A percentile compares a stretch with the other conserved stretches of the same genome.
Evolutionary conservation across 2,797 vertebrate genomes (phyloP).

Genomic region (Ispidina picta): DNA sequence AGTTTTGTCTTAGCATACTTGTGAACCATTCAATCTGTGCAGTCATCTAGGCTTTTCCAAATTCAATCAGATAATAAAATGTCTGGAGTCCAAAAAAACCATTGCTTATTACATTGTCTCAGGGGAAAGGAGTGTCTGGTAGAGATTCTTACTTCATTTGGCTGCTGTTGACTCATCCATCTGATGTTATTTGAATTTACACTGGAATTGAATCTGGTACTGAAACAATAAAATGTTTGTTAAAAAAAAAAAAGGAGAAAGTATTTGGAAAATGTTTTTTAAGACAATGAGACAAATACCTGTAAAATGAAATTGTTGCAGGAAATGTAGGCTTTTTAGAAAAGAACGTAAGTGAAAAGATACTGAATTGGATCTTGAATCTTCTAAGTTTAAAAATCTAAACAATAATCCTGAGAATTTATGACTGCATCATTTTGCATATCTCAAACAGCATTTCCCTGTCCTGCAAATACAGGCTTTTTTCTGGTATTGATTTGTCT

Average conservation of each 20-base stretch:
- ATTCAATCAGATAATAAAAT: background rate
- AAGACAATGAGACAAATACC: background rate
- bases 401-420: background rate
- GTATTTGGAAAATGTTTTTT: background rate
- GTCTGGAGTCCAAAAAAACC: background rate
- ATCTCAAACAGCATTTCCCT: background rate
- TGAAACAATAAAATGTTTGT: background rate
- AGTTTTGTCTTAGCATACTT: background rate
- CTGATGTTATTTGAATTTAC: background rate
- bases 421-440: background rate
- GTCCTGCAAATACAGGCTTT: background rate
- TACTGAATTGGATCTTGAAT: background rate
- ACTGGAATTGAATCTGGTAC: background rate
- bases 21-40: background rate
- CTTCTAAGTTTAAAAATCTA: background rate
- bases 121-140: background rate
- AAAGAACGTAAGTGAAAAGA: background rate
- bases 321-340: background rate
- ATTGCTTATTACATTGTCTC: background rate
- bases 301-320: background rate
- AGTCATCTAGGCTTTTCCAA: background rate
- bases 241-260: background rate
- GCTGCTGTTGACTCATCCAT: background rate
- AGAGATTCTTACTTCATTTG: background rate
- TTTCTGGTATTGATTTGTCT: background rate